phyloP scores from a whole-genome alignment of 2,797 vertebrate species.

The Poecilia picta region DNA sequence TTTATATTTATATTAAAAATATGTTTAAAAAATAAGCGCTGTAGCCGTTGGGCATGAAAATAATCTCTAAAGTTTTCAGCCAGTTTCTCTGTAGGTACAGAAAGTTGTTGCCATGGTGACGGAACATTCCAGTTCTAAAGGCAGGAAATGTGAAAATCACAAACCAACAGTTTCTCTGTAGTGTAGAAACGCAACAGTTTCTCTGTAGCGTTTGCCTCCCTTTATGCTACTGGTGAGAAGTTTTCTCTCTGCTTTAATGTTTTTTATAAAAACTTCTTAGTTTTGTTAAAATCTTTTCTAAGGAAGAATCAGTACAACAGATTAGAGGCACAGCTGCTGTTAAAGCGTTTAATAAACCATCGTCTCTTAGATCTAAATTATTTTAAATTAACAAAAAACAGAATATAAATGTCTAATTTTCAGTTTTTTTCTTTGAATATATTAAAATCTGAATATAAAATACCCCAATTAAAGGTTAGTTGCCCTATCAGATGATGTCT shows the following conservation, averaged over 20 bases:
- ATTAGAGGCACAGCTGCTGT: background rate
- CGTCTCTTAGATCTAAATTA: background rate
- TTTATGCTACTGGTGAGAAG: background rate
- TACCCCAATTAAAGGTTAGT: background rate
- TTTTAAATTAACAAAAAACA: background rate
- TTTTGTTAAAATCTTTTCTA: background rate
- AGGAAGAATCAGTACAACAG: background rate
- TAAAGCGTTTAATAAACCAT: background rate
- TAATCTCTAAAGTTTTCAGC: background rate
- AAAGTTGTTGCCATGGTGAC: constrained; percentile 52
- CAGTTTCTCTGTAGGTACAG: constrained; percentile 19
- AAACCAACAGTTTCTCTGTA: constrained; percentile 12
- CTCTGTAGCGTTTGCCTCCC: background rate
- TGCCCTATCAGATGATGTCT: too few relatives aligned
- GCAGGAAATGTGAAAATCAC: background rate
- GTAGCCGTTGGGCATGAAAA: background rate
- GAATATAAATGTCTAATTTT: background rate
- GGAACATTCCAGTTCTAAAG: constrained; percentile 38
- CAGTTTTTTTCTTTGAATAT: background rate
- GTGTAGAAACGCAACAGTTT: constrained; percentile 1
- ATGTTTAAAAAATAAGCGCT: background rate
- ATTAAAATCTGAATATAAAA: background rate
- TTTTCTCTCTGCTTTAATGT: background rate
- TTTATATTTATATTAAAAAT: background rate
- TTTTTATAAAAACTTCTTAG: background rate